Evolutionary conservation across 2,113 vertebrate genomes (phyloP).

Genomic region (Alexandromys fortis): DNA sequence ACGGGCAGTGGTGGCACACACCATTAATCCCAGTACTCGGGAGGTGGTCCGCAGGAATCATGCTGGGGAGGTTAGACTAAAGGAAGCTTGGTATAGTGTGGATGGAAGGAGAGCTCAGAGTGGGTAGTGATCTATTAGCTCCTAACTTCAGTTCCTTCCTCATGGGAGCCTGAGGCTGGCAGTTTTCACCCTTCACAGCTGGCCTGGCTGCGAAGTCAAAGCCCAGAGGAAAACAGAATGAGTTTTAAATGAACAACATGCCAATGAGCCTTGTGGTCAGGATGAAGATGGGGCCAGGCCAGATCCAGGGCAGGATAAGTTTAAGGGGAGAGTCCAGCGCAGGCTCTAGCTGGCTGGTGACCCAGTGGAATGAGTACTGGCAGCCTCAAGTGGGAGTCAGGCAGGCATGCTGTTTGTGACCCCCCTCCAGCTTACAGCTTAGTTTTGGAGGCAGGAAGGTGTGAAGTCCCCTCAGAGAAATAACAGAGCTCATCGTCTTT

Average conservation of each 20-base stretch:
- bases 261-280: background rate
- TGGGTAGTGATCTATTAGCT: no score
- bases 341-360: background rate
- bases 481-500: background rate
- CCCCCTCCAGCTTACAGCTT: background rate
- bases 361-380: background rate
- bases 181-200: background rate
- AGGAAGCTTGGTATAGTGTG: background rate
- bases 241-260: constrained; percentile 5
- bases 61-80: background rate
- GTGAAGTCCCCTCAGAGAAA: background rate
- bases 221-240: background rate
- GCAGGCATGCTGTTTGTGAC: background rate
- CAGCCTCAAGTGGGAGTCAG: background rate
- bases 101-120: background rate
- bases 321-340: background rate
- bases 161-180: background rate
- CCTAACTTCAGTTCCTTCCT: background rate
- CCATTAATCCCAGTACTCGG: background rate
- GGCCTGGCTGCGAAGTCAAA: background rate
- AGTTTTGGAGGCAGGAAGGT: background rate
- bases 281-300: background rate
- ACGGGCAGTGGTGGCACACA: background rate
- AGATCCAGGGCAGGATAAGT: background rate
- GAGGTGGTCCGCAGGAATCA: background rate